Conservation (phyloP, 2,888 invertebrate species). For the Andrena haemorrhoa region DNA sequence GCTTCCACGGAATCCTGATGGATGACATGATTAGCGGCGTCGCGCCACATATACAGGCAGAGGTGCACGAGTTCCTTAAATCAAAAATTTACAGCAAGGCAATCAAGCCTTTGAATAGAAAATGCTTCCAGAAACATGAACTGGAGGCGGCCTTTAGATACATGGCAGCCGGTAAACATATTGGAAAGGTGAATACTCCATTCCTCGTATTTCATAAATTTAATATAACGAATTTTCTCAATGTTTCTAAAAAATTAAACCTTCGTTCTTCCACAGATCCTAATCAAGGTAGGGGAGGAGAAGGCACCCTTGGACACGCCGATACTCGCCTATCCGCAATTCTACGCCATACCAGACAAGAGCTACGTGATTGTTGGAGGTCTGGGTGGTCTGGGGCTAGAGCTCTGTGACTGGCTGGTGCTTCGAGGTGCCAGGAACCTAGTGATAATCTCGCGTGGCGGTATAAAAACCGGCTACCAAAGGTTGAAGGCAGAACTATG, state of each 20-base stretch:
- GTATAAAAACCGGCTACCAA: conserved; percentile 94
- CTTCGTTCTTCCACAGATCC: conserved; percentile 7
- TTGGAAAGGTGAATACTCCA: conserved; percentile 88
- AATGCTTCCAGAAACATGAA: conserved; percentile 88
- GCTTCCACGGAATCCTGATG: conserved; percentile 92
- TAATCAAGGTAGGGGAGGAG: conserved; percentile 46
- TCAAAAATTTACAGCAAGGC: conserved; percentile 84
- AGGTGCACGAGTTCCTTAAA: accelerated
- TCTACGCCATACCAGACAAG: conserved; percentile 85
- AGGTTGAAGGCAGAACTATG: conserved; percentile 89
- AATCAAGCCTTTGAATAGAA: conserved; percentile 89
- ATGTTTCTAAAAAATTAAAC: not conserved
- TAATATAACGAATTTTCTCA: no score
- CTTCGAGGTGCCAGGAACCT: conserved; percentile 92
- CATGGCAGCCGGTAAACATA: conserved; percentile 91
- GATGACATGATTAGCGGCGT: conserved; percentile 88
- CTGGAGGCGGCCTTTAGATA: conserved; percentile 90
- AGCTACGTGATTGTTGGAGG: conserved; percentile 91
- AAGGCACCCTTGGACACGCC: conserved; percentile 59
- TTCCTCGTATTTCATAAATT: not conserved
- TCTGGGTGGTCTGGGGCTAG: conserved; percentile 96
- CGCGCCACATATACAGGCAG: accelerated
- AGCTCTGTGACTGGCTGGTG: conserved; percentile 94
- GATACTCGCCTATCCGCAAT: conserved; percentile 85
- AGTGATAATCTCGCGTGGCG: conserved; percentile 92